phyloP scores from a whole-genome alignment of 1,140 invertebrate species.

The Archivesica marissinica region DNA sequence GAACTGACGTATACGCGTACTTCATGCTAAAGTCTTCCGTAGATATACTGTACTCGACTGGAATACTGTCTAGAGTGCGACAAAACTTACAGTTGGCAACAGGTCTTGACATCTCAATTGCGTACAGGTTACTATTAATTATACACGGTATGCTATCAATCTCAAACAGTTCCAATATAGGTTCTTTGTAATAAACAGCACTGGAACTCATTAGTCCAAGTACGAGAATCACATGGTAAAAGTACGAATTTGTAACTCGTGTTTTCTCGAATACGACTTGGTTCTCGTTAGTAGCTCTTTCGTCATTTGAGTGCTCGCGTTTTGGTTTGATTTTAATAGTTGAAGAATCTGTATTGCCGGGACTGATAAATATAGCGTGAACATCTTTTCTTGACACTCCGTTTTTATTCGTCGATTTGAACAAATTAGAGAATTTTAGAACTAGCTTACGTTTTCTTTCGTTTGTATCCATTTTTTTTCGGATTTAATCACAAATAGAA shows the following conservation, averaged over 20 bases:
- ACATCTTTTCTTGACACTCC: background rate
- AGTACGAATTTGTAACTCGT: background rate
- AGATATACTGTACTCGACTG: constrained; percentile 85
- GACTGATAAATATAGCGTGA: background rate
- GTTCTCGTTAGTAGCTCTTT: background rate
- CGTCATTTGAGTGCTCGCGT: background rate
- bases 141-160: background rate
- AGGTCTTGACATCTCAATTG: constrained; percentile 90
- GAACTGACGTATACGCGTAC: constrained; percentile 90
- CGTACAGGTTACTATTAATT: background rate
- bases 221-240: background rate
- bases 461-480: constrained; percentile 16
- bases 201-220: background rate
- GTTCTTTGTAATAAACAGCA: background rate
- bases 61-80: constrained; percentile 84
- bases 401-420: background rate
- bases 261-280: background rate
- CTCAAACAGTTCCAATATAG: background rate
- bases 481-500: too few species aligned
- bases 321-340: background rate
- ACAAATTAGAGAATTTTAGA: background rate
- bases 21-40: constrained; percentile 86
- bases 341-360: too few species aligned
- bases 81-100: constrained; percentile 93
- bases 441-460: background rate